phyloP scores from a whole-genome alignment of 2,113 vertebrate genomes.

The Glaucomys volans region DNA sequence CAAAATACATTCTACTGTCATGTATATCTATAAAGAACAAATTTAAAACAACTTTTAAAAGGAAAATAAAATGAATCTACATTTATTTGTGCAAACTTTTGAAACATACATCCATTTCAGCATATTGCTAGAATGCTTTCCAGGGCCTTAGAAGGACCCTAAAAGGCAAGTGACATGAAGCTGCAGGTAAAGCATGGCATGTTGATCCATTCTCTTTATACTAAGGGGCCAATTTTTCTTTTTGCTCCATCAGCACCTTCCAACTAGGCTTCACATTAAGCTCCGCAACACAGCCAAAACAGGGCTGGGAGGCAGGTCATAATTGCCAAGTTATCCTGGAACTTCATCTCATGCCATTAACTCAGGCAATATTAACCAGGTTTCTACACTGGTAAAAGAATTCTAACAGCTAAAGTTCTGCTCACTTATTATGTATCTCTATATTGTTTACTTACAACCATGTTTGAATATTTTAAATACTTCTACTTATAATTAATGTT shows the following conservation, averaged over 20 bases:
- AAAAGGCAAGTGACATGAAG: fast-evolving
- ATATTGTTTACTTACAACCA: neutral
- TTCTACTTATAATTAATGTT: too few species aligned
- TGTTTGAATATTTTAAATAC: too few species aligned
- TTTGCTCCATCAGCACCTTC: neutral
- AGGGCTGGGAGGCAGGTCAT: neutral
- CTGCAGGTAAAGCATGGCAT: neutral
- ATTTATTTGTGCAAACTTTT: neutral
- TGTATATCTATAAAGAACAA: too few species aligned
- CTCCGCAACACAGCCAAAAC: neutral
- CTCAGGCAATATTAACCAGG: neutral
- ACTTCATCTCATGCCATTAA: neutral
- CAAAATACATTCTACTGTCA: too few species aligned
- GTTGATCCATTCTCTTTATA: neutral
- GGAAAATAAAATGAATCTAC: neutral
- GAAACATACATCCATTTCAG: neutral
- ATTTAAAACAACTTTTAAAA: neutral
- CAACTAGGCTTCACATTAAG: neutral
- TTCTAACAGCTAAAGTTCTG: neutral
- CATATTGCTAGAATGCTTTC: neutral
- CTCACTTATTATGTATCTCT: neutral
- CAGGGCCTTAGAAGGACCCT: neutral
- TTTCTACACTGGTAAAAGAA: neutral
- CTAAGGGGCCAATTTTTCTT: neutral
- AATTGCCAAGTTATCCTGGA: neutral